Base-by-base conservation (phyloP, 1,140 invertebrate species). In the Zaprionus davidi region DNA sequence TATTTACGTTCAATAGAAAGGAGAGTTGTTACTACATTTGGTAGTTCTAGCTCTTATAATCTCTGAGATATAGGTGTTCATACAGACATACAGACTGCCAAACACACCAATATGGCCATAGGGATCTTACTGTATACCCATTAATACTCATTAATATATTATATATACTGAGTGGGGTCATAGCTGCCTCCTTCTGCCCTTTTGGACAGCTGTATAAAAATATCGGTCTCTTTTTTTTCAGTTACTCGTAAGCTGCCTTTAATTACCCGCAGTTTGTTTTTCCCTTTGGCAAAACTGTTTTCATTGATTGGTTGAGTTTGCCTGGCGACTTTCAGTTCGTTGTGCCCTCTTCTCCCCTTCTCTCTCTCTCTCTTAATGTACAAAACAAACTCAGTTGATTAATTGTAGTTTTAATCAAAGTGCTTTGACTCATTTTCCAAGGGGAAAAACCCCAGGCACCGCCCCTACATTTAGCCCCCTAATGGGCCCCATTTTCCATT, bases 391-490 rank as follows among this genome's bases (percentile, higher is more conserved):
- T 66, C 69, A 63, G 62, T 87, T 82, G 82, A 86, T 86, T 82
- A 87, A 86, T 86, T 77, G 83, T 73, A 62, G 62, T 70, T 73
- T 76, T 87, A 87, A 82, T 77, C 83, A 79, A 82, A 58, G 44
- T 60, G 36, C 55, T 60, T 71, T 58, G 24, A 46, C 41, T 41
- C 41, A 24, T 46, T 60, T 59, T 65, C 46, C 46, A 24, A 31
- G 28, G 56, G 56, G 11, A 62, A 44, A 62, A 28, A 11, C 17
- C 58, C n/a, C 13, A 63, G 62, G 55, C 62, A 73, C 71, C 82
- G 82, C 63, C 77, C 79, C 82, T n/a, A 11, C 31, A 34, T 9
- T 34, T 11, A 34, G 28, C 5, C 38, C 11, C 17, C 63, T 79
- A 79, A 86, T 82, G 71, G 69, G 70, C 3, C 66, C 26, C 63